Conservation (phyloP, 1,140 invertebrate species). For the Ladona fulva region DNA sequence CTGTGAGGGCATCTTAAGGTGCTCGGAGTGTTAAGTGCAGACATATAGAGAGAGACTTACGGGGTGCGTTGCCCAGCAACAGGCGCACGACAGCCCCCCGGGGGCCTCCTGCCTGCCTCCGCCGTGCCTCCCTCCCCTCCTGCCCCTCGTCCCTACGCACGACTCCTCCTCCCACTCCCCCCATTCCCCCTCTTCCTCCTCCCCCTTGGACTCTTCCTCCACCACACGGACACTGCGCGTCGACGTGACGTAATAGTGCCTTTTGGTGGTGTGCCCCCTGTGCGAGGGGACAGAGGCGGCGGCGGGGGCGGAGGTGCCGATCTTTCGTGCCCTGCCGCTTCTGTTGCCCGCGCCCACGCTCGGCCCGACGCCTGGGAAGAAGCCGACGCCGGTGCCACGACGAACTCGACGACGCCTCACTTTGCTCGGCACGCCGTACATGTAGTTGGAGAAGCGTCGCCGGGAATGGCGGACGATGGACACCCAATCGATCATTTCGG, state of each 20-base stretch:
- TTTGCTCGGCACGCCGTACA: slow-evolving; percentile 53
- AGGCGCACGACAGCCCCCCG: slow-evolving; percentile 20
- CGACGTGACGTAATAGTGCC: not conserved
- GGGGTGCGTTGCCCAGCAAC: slow-evolving; percentile 22
- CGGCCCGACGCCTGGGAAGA: slow-evolving; percentile 16
- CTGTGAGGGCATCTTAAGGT: slow-evolving; percentile 8
- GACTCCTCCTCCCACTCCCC: not conserved
- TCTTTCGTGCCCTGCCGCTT: slow-evolving; percentile 28
- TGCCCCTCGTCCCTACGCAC: not conserved
- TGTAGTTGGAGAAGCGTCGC: slow-evolving; percentile 60
- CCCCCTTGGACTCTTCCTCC: not conserved
- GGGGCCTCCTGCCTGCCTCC: slow-evolving; percentile 13
- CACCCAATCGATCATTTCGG: slow-evolving; percentile 67
- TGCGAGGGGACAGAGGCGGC: not conserved
- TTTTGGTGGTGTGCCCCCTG: not conserved
- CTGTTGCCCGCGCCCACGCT: slow-evolving; percentile 17
- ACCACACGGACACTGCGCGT: not conserved
- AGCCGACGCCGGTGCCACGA: slow-evolving; percentile 22
- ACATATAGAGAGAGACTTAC: slow-evolving; percentile 15
- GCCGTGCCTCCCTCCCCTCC: not conserved
- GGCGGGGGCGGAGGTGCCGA: slow-evolving; percentile 11
- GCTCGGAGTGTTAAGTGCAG: no score
- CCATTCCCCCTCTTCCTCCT: not conserved
- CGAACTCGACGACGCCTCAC: slow-evolving; percentile 45
- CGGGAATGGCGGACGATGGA: slow-evolving; percentile 62